Base-by-base conservation (phyloP, 2,797 vertebrate genomes). In the Notolepis coatsorum region DNA sequence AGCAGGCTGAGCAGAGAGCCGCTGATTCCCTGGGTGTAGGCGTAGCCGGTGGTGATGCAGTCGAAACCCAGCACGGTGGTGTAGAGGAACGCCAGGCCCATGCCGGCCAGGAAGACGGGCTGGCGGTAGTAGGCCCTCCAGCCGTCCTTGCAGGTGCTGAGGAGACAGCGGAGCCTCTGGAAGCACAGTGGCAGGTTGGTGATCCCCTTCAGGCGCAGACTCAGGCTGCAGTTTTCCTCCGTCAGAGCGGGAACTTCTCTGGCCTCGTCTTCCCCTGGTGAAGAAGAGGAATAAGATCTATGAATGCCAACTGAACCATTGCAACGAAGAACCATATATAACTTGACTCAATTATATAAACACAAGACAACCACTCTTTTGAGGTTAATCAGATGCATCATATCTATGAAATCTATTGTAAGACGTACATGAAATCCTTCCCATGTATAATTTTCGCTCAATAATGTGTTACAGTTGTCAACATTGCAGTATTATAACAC, bases 51-150 rank as follows among this genome's bases (percentile, higher is more conserved):
- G 56, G 90, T 93, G 81, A 95, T 94, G 83, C 93, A 93, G 84
- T 94, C 89, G 20, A 94, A 95, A 24, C 92, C 94, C 68, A 94
- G 89, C 17, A 95, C 93, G 0, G 88, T 94, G 55, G 90, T 94
- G 85, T 93, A 95, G 48, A 95, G 89, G 79, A 95, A 94, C 41
- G 92, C 94, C 65, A 95, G 76, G 30, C 92, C 92, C 91, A 95
- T 84, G 70, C 93, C 91, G 1, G 92, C 92, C 52, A 94, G 85
- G 70, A 95, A 93, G 53, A 94, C 88, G 0, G 89, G 91, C 81
- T 94, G 92, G 35, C 79, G 86, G 66, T 93, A 93, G 77, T 93
- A 93, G 0, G 85, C 89, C 60, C 76, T 92, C 93, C 93, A 92
- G 23, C 93, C 92, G 0, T 93, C 86, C 38, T 49, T 82, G 75